Evolutionary conservation across 2,888 invertebrate genomes (phyloP).

Genomic region (Lasioglossum villosulum): DNA sequence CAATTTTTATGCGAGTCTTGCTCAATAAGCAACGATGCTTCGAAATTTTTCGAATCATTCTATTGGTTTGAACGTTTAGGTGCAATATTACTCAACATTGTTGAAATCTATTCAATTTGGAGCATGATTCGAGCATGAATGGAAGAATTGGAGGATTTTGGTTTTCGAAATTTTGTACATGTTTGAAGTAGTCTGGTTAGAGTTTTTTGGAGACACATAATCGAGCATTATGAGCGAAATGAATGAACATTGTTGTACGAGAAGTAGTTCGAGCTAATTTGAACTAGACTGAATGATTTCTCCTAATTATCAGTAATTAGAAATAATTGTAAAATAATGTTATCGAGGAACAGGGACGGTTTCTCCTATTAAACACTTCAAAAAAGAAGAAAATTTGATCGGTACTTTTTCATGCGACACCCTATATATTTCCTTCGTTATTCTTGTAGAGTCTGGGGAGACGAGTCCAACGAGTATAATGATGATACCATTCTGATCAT

Average conservation of each 20-base stretch:
- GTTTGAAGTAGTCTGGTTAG: not conserved
- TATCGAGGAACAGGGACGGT: not conserved
- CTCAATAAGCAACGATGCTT: too few species aligned
- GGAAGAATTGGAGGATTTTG: not conserved
- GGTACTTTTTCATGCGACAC: not conserved
- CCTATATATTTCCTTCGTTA: not conserved
- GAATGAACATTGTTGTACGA: not conserved
- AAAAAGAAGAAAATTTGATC: too few species aligned
- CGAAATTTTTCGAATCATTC: too few species aligned
- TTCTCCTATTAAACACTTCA: too few species aligned
- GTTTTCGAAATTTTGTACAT: too few species aligned
- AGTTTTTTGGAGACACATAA: too few species aligned
- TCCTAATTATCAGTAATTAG: not conserved
- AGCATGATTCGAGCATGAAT: not conserved
- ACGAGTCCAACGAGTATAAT: not conserved
- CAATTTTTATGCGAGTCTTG: not conserved
- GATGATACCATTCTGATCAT: not conserved
- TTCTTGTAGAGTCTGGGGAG: not conserved
- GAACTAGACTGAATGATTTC: not conserved
- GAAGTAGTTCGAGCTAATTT: not conserved
- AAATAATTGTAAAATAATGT: not conserved
- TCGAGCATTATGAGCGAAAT: not conserved
- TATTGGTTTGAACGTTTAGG: too few species aligned
- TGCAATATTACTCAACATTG: too few species aligned
- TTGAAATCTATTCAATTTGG: not conserved